Percentiles rank a stretch among this genome's conserved stretches.
These are phyloP conservation scores for Druon quercuslanigerum DNA, from an alignment of 1,140 invertebrate genomes.

Conservation along the genomic window DNA sequence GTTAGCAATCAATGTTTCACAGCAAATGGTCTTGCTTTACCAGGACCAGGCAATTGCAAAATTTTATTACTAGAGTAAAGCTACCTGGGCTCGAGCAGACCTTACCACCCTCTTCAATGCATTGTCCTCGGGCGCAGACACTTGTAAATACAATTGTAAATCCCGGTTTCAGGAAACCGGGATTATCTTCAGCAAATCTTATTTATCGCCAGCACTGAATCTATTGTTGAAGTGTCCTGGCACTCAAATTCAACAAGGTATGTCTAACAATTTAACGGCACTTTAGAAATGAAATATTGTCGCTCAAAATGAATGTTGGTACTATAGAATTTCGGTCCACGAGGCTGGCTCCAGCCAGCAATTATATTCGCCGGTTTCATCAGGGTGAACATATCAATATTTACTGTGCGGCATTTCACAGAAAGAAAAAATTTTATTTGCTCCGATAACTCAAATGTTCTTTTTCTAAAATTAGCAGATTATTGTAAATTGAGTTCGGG, in stretches of 20 bases:
- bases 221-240: not conserved
- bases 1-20: not conserved
- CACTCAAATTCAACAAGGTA: not conserved
- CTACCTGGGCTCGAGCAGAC: not conserved
- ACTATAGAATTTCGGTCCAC: too few relatives aligned
- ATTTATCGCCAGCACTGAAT: conserved; percentile 2
- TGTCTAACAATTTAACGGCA: too few relatives aligned
- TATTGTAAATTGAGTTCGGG: too few relatives aligned
- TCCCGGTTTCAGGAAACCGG: not conserved
- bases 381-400: too few relatives aligned
- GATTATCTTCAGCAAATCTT: conserved; percentile 7
- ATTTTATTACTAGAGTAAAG: conserved; percentile 1
- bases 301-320: too few relatives aligned
- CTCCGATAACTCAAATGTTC: too few relatives aligned
- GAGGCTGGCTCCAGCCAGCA: too few relatives aligned
- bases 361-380: too few relatives aligned
- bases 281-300: too few relatives aligned
- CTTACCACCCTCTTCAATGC: not conserved
- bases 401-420: too few relatives aligned
- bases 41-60: not conserved
- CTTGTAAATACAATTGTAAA: conserved; percentile 5
- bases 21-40: not conserved
- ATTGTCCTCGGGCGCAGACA: conserved; percentile 17
- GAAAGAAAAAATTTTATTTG: too few relatives aligned
- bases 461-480: too few relatives aligned